Evolutionary conservation across 2,113 vertebrate species (phyloP).

Genomic region (Lagopus leucura): DNA sequence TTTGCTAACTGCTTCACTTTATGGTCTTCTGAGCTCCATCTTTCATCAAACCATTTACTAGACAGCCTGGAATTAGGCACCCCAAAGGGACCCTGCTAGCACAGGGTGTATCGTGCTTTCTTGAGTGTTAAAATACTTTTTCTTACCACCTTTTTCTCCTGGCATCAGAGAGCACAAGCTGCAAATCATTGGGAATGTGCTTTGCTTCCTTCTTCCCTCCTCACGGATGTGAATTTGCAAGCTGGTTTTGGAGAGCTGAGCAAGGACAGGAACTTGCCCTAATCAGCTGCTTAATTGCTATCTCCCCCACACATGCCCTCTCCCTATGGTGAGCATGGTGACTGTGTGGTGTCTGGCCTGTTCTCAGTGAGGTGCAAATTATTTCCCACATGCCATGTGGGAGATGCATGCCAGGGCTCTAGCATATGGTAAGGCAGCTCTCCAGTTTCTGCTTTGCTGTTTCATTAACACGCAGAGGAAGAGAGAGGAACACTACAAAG

Average conservation of each 20-base stretch:
- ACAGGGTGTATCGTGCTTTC: neutral
- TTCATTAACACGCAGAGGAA: neutral
- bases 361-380: neutral
- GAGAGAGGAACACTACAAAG: neutral
- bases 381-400: neutral
- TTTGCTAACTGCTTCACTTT: neutral
- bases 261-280: neutral
- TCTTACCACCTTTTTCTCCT: neutral
- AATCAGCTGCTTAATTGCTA: neutral
- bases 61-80: neutral
- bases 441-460: neutral
- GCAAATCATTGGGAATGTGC: neutral
- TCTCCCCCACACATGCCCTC: neutral
- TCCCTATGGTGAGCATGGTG: neutral
- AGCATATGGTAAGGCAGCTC: conserved; percentile 11
- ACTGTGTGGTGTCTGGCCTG: fast-evolving
- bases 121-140: neutral
- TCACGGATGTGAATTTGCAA: neutral
- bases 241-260: neutral
- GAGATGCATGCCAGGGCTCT: neutral
- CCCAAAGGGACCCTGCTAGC: neutral
- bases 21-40: neutral
- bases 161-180: neutral
- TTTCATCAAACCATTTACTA: neutral
- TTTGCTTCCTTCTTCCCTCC: neutral